These are phyloP conservation scores for Metallyticus violacea DNA, from an alignment of 2,888 invertebrate species.

Conservation along the genomic window DNA sequence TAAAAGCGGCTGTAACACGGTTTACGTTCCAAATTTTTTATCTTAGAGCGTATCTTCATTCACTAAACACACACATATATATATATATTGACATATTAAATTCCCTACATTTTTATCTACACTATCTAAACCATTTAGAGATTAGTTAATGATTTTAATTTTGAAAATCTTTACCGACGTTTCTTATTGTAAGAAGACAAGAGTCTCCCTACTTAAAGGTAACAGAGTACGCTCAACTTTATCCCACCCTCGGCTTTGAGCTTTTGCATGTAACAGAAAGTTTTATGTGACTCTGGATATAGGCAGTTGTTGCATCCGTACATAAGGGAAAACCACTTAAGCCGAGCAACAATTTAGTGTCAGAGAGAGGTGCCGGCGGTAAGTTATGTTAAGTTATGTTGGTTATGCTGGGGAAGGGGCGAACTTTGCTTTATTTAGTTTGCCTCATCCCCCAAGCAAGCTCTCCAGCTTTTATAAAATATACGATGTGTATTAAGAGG, in stretches of 20 bases:
- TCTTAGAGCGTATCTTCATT: too few relatives aligned
- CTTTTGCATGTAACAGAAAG: background rate
- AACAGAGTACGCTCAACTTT: background rate
- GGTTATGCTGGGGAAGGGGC: constrained; percentile 1
- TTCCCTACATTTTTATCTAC: too few relatives aligned
- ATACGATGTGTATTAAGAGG: background rate
- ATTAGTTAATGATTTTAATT: too few relatives aligned
- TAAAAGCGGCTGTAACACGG: too few relatives aligned
- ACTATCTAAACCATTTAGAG: too few relatives aligned
- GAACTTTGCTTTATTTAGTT: constrained; percentile 13
- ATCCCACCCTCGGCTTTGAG: background rate
- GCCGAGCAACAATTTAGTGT: background rate
- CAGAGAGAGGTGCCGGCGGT: background rate
- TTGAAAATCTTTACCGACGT: too few relatives aligned
- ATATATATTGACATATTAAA: too few relatives aligned
- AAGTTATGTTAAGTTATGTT: constrained; percentile 6
- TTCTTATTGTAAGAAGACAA: too few relatives aligned
- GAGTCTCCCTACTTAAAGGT: background rate
- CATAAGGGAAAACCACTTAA: constrained; percentile 1
- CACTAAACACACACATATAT: too few relatives aligned
- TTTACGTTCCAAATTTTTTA: too few relatives aligned
- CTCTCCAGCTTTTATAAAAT: constrained; percentile 13
- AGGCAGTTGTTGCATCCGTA: background rate
- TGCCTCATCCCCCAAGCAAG: background rate
- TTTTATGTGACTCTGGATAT: background rate